phyloP scores from a whole-genome alignment of 2,113 vertebrate genomes.

The Bombycilla garrulus region DNA sequence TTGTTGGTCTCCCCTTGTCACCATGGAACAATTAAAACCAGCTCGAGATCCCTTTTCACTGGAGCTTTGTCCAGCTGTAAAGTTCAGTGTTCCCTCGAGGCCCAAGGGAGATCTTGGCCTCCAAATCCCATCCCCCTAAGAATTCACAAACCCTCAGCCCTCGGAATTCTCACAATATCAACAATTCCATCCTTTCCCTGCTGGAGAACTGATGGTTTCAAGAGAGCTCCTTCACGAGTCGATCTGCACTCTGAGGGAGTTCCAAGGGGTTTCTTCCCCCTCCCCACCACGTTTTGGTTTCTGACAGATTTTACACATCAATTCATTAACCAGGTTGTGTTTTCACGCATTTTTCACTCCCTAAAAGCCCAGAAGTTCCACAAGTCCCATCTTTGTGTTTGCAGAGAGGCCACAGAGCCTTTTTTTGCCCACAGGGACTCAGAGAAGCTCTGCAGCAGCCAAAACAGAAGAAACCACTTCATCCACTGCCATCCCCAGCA shows the following conservation, averaged over 20 bases:
- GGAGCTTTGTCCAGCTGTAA: not conserved
- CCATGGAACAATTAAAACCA: not conserved
- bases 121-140: not conserved
- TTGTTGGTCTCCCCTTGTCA: not conserved
- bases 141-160: not conserved
- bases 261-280: not conserved
- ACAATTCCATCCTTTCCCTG: not conserved
- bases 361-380: not conserved
- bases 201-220: not conserved
- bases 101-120: not conserved
- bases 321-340: not conserved
- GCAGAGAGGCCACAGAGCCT: not conserved
- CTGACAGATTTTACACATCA: not conserved
- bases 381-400: not conserved
- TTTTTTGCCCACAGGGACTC: not conserved
- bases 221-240: not conserved
- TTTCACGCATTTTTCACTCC: not conserved
- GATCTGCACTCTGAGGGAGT: not conserved
- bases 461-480: not conserved
- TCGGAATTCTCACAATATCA: not conserved
- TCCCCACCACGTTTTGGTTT: accelerated
- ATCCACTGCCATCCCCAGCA: not conserved
- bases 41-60: not conserved
- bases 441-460: not conserved
- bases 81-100: not conserved